Percentiles rank a stretch among this genome's conserved stretches.
Evolutionary conservation across 2,797 vertebrate species (phyloP).

Genomic region (Ataeniobius toweri): DNA sequence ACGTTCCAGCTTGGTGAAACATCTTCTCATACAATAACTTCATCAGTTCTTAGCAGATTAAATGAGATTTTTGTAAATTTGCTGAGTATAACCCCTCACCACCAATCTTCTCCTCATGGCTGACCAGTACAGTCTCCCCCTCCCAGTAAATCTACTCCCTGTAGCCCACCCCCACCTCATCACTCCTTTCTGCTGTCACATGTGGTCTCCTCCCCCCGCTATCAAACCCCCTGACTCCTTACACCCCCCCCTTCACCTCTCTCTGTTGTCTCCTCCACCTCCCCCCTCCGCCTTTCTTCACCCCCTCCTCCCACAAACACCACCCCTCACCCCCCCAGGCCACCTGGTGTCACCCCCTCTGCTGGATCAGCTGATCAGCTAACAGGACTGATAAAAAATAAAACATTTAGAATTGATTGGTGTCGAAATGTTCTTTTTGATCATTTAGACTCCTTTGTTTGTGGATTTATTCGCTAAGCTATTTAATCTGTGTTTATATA

Average conservation of each 20-base stretch:
- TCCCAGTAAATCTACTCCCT: slow-evolving; percentile 44
- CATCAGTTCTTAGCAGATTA: background rate
- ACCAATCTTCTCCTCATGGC: background rate
- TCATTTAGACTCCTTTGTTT: slow-evolving; percentile 11
- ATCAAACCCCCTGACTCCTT: background rate
- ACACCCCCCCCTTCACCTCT: background rate
- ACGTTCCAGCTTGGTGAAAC: too few species aligned
- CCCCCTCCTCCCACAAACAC: background rate
- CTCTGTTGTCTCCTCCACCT: slow-evolving; percentile 27
- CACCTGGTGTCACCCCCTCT: too few species aligned
- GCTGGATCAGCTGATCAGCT: too few species aligned
- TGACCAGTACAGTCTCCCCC: slow-evolving; percentile 46
- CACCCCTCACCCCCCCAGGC: slow-evolving; percentile 2
- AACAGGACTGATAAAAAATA: too few species aligned
- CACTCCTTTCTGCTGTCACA: slow-evolving; percentile 50
- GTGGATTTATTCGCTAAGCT: background rate
- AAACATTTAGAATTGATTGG: too few species aligned
- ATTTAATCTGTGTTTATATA: too few species aligned
- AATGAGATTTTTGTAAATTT: too few species aligned
- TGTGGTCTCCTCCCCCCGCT: slow-evolving; percentile 34
- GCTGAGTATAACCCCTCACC: background rate
- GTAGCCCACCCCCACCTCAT: slow-evolving; percentile 10
- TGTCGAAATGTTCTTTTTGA: too few species aligned
- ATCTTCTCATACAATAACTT: background rate
- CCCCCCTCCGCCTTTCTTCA: slow-evolving; percentile 16